phyloP scores from a whole-genome alignment of 2,113 vertebrate genomes.

The Hippocampus mohnikei region DNA sequence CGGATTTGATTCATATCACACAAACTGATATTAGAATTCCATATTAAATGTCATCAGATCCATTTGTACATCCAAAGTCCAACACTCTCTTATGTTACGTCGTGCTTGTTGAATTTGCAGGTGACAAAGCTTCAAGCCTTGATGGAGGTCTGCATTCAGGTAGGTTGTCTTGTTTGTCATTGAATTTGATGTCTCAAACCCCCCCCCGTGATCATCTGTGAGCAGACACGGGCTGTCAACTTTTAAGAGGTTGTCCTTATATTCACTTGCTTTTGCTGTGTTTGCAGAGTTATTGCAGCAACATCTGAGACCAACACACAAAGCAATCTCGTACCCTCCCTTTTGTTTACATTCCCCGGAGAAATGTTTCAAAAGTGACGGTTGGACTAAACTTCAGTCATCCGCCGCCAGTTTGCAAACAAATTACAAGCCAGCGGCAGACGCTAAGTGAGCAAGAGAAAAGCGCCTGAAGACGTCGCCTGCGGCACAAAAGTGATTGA shows the following conservation, averaged over 20 bases:
- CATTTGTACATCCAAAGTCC: too few species aligned
- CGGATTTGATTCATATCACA: too few species aligned
- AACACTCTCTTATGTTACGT: too few species aligned
- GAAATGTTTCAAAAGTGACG: conserved; percentile 6
- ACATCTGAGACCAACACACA: not conserved
- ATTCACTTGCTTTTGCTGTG: conserved; percentile 4
- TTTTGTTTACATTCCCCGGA: conserved; percentile 6
- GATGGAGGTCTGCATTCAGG: not conserved
- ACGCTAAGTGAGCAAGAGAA: conserved; percentile 3
- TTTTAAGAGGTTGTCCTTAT: not conserved
- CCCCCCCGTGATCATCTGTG: not conserved
- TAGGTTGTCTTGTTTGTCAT: not conserved
- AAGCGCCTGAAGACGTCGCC: not conserved
- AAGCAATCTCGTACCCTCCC: conserved; percentile 8
- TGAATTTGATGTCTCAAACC: not conserved
- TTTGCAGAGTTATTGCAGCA: conserved; percentile 11
- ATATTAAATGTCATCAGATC: too few species aligned
- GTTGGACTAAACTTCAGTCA: conserved; percentile 33
- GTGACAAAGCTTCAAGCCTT: not conserved
- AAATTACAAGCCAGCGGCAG: conserved; percentile 23
- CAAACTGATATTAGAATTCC: too few species aligned
- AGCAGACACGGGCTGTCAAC: not conserved
- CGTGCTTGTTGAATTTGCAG: not conserved
- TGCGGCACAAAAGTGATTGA: not conserved
- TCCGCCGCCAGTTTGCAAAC: conserved; percentile 15